Evolutionary conservation across 1,140 invertebrate species (phyloP).

Genomic region (Araneus ventricosus): DNA sequence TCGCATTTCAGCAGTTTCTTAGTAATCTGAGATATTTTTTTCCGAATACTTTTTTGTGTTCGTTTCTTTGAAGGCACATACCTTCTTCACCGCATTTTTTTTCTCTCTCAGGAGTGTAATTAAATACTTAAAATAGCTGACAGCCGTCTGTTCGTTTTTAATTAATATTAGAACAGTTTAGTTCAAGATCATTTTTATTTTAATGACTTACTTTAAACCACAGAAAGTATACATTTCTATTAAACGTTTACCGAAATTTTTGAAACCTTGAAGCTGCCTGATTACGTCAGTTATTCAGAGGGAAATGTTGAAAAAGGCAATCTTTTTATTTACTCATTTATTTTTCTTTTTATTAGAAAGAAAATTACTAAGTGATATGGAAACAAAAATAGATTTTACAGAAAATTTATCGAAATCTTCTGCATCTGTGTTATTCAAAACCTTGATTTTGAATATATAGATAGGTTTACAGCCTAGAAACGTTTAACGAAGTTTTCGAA

Average conservation of each 20-base stretch:
- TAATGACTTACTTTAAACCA: background rate
- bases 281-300: no score
- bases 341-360: no score
- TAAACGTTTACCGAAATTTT: background rate
- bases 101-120: background rate
- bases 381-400: no score
- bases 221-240: background rate
- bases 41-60: background rate
- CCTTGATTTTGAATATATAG: no score
- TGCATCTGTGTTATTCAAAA: no score
- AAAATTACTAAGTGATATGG: no score
- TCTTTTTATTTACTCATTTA: no score
- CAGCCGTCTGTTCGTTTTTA: conserved; percentile 14
- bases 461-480: no score
- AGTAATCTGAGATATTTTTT: conserved; percentile 13
- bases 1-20: conserved; percentile 34
- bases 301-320: no score
- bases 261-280: background rate
- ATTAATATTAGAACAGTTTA: conserved; percentile 21
- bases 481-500: no score
- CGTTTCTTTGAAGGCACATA: background rate
- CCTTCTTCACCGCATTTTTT: background rate
- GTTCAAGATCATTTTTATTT: background rate
- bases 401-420: no score
- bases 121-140: conserved; percentile 38